Evolutionary conservation across 2,113 vertebrate genomes (phyloP).

Genomic region (Ceratotherium simum): DNA sequence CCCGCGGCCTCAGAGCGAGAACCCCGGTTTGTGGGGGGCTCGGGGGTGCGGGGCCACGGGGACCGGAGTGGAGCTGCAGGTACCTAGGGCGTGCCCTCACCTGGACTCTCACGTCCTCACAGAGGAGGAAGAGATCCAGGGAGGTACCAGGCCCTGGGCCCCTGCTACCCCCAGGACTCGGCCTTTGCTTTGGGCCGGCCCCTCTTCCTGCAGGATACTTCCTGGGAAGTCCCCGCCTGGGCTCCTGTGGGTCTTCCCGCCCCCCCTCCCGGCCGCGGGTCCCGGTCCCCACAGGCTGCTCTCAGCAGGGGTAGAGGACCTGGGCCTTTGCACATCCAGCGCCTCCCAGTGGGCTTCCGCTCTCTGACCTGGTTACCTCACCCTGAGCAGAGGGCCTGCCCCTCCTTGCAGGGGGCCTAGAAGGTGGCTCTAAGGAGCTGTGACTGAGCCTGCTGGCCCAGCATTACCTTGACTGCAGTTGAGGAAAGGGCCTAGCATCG

Average conservation of each 20-base stretch:
- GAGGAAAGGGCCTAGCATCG: background rate
- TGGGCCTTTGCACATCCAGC: too few species aligned
- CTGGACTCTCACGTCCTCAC: rapidly evolving
- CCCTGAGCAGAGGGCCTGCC: background rate
- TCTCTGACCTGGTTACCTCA: background rate
- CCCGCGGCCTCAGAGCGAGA: background rate
- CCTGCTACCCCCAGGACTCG: background rate
- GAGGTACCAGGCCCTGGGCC: background rate
- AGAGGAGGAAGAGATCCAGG: background rate
- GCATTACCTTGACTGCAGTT: background rate
- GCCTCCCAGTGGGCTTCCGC: background rate
- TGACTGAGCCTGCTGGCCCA: background rate
- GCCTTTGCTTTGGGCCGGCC: rapidly evolving
- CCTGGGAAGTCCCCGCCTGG: rapidly evolving
- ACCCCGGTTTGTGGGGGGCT: too few species aligned
- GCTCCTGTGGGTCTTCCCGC: too few species aligned
- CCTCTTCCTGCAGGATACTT: background rate
- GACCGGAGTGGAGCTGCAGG: too few species aligned
- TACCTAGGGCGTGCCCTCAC: rapidly evolving
- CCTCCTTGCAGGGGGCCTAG: background rate
- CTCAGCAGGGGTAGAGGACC: rapidly evolving
- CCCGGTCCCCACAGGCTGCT: background rate
- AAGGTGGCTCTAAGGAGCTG: background rate
- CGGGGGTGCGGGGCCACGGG: background rate
- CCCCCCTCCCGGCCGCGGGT: too few species aligned